A percentile compares a stretch with the other conserved stretches of the same genome.
Conservation (phyloP, 2,797 vertebrate species). For the Syngnathus acus region DNA sequence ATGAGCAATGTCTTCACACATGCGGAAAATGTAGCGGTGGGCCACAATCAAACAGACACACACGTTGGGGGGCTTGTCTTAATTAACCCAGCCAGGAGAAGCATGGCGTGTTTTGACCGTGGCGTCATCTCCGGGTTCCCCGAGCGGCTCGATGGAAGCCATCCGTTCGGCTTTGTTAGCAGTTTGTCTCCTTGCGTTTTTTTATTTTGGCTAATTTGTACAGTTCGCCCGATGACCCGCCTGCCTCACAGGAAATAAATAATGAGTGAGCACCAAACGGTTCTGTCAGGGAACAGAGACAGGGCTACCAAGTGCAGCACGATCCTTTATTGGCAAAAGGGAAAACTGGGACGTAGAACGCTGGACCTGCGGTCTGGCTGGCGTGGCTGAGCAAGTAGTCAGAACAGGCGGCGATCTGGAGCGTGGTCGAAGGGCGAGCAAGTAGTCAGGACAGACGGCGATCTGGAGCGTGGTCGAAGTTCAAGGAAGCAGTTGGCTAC, state of each 20-base stretch:
- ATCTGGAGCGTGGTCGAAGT: too few relatives aligned
- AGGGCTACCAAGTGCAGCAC: too few relatives aligned
- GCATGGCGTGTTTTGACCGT: conserved; percentile 58
- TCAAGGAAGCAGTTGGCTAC: too few relatives aligned
- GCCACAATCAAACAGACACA: conserved; percentile 35
- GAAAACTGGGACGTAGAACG: too few relatives aligned
- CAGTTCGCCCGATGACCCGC: conserved; percentile 38
- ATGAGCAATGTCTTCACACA: conserved; percentile 59
- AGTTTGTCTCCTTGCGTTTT: conserved; percentile 58
- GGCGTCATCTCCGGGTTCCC: conserved; percentile 55
- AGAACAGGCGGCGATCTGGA: too few relatives aligned
- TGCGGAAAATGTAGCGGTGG: conserved; percentile 15
- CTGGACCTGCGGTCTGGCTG: too few relatives aligned
- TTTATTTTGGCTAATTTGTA: conserved; percentile 53
- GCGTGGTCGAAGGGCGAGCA: too few relatives aligned
- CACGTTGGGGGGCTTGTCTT: conserved; percentile 47
- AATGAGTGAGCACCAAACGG: conserved; percentile 36
- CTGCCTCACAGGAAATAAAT: conserved; percentile 37
- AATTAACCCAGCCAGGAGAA: conserved; percentile 64
- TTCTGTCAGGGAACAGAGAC: too few relatives aligned
- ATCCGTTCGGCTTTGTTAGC: conserved; percentile 67
- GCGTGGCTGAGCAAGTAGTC: too few relatives aligned
- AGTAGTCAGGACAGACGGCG: too few relatives aligned
- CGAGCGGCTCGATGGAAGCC: conserved; percentile 55
- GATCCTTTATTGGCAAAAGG: too few relatives aligned